Conservation (phyloP, 2,113 vertebrate genomes). For the Urocolius indicus region DNA sequence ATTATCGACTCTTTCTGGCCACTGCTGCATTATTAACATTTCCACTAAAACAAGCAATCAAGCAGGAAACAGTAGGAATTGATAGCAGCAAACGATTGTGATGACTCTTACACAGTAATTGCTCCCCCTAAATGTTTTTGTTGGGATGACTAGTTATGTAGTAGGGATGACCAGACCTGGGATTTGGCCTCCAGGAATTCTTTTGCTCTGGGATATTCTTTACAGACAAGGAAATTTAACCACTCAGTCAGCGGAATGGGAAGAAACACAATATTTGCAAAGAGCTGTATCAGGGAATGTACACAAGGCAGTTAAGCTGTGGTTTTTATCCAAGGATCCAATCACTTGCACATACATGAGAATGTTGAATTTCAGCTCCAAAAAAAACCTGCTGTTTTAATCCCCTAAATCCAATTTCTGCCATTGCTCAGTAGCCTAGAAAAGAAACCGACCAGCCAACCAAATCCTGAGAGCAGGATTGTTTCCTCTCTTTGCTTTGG, state of each 20-base stretch:
- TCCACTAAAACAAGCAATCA: conserved; percentile 46
- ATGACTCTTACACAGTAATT: background rate
- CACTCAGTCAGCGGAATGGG: background rate
- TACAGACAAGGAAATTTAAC: background rate
- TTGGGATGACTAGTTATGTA: background rate
- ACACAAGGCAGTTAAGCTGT: background rate
- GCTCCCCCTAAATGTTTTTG: background rate
- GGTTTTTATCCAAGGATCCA: background rate
- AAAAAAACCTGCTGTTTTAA: background rate
- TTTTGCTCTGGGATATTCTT: background rate
- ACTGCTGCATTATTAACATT: conserved; percentile 54
- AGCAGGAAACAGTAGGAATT: conserved; percentile 34
- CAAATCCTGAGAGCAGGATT: background rate
- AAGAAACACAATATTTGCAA: conserved; percentile 11
- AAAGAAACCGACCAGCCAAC: background rate
- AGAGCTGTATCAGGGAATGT: background rate
- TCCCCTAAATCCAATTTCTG: background rate
- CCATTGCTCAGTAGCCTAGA: background rate
- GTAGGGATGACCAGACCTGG: too few species aligned
- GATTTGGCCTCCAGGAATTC: background rate
- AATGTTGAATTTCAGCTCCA: background rate
- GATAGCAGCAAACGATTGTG: background rate
- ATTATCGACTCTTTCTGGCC: conserved; percentile 56
- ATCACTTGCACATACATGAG: background rate
- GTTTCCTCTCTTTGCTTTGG: background rate